phyloP scores from a whole-genome alignment of 2,888 invertebrate species.

The Drosophila paramelanica region DNA sequence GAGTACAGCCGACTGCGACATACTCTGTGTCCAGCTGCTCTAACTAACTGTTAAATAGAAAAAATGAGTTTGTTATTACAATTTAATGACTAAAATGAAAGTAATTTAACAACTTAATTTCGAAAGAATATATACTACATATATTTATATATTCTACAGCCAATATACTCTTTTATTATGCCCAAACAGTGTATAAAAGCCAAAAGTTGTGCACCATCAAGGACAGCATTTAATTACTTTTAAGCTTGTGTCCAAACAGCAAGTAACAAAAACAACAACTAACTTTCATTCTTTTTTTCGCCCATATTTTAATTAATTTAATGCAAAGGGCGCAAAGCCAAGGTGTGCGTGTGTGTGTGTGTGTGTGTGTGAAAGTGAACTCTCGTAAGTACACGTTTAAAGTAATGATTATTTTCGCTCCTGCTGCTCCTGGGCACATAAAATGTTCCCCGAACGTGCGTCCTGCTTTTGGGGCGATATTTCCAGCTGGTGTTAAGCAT shows the following conservation, averaged over 20 bases:
- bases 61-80: too few relatives aligned
- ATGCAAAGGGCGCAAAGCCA: slow-evolving; percentile 33
- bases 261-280: slow-evolving; percentile 1
- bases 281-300: background rate
- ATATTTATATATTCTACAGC: too few relatives aligned
- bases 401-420: slow-evolving; percentile 25
- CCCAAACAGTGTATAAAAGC: background rate
- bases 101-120: too few relatives aligned
- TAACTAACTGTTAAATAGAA: too few relatives aligned
- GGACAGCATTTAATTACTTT: slow-evolving; percentile 33
- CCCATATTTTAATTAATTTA: slow-evolving; percentile 63
- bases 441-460: slow-evolving; percentile 20
- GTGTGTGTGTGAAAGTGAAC: slow-evolving; percentile 19
- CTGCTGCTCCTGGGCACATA: background rate
- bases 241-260: slow-evolving; percentile 8
- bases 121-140: too few relatives aligned
- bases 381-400: slow-evolving; percentile 32
- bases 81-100: too few relatives aligned
- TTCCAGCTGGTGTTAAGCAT: slow-evolving; percentile 12
- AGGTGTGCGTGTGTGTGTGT: slow-evolving; percentile 9
- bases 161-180: background rate
- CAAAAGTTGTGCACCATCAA: slow-evolving; percentile 4
- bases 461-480: slow-evolving; percentile 9
- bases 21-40: background rate
- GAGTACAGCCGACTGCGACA: background rate